Evolutionary conservation across 2,888 invertebrate genomes (phyloP).

Genomic region (Caenorhabditis becei): DNA sequence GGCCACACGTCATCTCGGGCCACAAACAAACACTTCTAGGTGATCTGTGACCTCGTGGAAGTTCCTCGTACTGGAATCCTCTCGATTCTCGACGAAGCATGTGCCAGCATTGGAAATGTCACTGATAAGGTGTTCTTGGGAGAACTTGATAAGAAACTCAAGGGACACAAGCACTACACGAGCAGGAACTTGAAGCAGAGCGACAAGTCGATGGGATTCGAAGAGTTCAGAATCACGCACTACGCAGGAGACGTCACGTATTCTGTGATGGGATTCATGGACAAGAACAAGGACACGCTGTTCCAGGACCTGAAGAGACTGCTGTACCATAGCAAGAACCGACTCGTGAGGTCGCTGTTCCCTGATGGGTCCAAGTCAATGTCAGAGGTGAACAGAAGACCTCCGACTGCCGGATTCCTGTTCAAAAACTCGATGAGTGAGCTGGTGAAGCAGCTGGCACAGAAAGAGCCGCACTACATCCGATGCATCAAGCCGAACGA

Average conservation of each 20-base stretch:
- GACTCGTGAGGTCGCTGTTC: constrained; percentile 91
- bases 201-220: constrained; percentile 84
- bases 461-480: constrained; percentile 89
- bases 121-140: constrained; percentile 89
- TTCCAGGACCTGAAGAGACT: constrained; percentile 97
- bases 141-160: constrained; percentile 93
- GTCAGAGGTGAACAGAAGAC: constrained; percentile 93
- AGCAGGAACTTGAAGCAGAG: constrained; percentile 86
- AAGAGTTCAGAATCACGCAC: constrained; percentile 86
- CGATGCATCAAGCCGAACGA: constrained; percentile 98
- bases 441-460: constrained; percentile 90
- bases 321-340: constrained; percentile 85
- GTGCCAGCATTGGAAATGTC: constrained; percentile 94
- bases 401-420: constrained; percentile 93
- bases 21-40: constrained; percentile 74
- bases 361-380: constrained; percentile 95
- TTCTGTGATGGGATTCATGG: constrained; percentile 92
- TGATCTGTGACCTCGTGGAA: constrained; percentile 96
- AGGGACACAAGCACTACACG: constrained; percentile 91
- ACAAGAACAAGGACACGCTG: constrained; percentile 96
- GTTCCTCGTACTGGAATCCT: constrained; percentile 92
- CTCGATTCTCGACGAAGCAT: constrained; percentile 97
- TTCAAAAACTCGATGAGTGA: constrained; percentile 94
- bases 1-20: not conserved
- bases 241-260: constrained; percentile 98